Conservation (phyloP, 2,888 invertebrate genomes). For the Cheilosia soror region DNA sequence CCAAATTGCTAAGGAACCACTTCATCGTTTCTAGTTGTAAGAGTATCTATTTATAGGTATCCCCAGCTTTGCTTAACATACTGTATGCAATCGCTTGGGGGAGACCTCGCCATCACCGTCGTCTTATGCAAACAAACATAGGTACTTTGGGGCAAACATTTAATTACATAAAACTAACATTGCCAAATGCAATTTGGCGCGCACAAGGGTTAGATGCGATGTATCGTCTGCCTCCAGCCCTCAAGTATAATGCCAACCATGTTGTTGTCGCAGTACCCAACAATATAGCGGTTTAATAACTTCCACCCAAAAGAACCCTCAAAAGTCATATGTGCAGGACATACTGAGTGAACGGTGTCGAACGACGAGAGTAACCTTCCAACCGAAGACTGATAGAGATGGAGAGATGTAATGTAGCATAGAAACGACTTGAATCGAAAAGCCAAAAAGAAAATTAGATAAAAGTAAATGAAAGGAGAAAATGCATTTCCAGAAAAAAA, state of each 20-base stretch:
- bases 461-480: slow-evolving; percentile 49
- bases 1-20: no score
- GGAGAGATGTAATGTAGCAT: neutral
- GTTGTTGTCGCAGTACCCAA: neutral
- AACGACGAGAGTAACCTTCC: slow-evolving; percentile 6
- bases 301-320: neutral
- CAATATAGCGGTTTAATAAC: neutral
- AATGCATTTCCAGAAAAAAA: slow-evolving; percentile 4
- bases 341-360: neutral
- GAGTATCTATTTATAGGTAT: no score
- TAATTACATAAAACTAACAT: slow-evolving; percentile 58
- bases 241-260: neutral
- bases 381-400: neutral
- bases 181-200: slow-evolving; percentile 39
- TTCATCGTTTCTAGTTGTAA: no score
- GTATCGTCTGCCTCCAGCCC: neutral
- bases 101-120: neutral
- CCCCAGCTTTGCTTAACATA: neutral
- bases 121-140: slow-evolving; percentile 7
- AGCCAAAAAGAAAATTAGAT: slow-evolving; percentile 46
- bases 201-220: neutral
- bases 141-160: slow-evolving; percentile 44
- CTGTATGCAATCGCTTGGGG: slow-evolving; percentile 12
- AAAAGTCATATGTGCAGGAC: neutral
- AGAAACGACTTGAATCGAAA: slow-evolving; percentile 13